These are phyloP conservation scores for Eumaeus atala DNA, from an alignment of 1,140 invertebrate species.

Conservation along the genomic window DNA sequence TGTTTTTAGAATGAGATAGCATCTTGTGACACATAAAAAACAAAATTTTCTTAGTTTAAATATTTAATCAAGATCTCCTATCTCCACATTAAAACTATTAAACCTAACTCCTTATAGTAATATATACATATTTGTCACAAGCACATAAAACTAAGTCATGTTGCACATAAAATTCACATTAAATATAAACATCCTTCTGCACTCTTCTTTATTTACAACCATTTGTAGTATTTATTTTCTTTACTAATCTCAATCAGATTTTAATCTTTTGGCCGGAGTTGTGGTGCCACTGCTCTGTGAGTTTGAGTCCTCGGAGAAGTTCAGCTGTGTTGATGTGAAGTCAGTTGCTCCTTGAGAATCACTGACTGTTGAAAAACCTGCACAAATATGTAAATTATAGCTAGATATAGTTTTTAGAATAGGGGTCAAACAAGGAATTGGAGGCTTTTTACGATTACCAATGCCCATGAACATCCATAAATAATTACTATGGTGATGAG, in stretches of 20 bases:
- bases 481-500: too few relatives aligned
- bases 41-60: constrained; percentile 6
- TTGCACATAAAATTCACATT: background rate
- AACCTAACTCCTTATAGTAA: background rate
- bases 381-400: constrained; percentile 28
- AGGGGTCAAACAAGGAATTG: too few relatives aligned
- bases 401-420: too few relatives aligned
- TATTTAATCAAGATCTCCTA: constrained; percentile 3
- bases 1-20: too few relatives aligned
- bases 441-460: too few relatives aligned
- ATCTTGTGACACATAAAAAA: background rate
- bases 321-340: constrained; percentile 86
- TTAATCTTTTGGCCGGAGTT: constrained; percentile 81
- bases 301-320: constrained; percentile 92
- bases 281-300: constrained; percentile 88
- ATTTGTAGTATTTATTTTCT: constrained; percentile 4
- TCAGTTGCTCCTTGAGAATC: constrained; percentile 91
- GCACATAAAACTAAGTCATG: background rate
- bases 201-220: background rate
- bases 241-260: constrained; percentile 75
- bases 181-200: background rate
- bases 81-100: constrained; percentile 2
- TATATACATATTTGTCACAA: constrained; percentile 9
- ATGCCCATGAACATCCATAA: too few relatives aligned
- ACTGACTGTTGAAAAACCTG: constrained; percentile 92